These are phyloP conservation scores for Tenualosa thibaudeaui DNA, from an alignment of 2,797 vertebrate species.

Conservation along the genomic window DNA sequence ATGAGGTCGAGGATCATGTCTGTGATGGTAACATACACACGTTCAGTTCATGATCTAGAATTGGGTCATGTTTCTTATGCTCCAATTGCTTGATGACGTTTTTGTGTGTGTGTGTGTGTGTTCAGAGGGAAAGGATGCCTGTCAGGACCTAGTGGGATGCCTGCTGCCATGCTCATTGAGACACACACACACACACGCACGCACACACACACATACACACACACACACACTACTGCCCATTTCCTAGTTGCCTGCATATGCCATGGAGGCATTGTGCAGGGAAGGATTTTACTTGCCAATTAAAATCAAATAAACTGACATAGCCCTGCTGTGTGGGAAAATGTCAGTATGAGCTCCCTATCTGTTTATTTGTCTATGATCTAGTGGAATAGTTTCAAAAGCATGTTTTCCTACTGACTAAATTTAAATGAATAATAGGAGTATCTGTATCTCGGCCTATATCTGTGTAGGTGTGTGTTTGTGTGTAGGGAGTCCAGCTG, in stretches of 20 bases:
- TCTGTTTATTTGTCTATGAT: not conserved
- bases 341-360: not conserved
- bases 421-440: not conserved
- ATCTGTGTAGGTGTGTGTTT: not conserved
- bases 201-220: not conserved
- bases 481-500: not conserved
- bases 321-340: not conserved
- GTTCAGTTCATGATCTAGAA: slow-evolving; percentile 27
- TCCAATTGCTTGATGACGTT: slow-evolving; percentile 28
- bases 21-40: not conserved
- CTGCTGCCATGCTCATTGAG: not conserved
- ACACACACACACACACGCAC: not conserved
- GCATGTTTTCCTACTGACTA: not conserved
- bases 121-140: not conserved
- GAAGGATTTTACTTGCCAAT: not conserved
- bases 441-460: not conserved
- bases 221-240: not conserved
- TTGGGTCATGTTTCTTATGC: slow-evolving; percentile 35
- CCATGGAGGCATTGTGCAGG: not conserved
- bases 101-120: slow-evolving; percentile 22
- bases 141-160: not conserved
- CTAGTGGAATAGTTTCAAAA: not conserved
- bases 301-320: not conserved
- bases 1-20: not conserved
- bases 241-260: not conserved